Evolutionary conservation across 2,888 invertebrate genomes (phyloP), one percentile per base, ranked within the genome.

Genomic region (Microchrysa polita): DNA sequence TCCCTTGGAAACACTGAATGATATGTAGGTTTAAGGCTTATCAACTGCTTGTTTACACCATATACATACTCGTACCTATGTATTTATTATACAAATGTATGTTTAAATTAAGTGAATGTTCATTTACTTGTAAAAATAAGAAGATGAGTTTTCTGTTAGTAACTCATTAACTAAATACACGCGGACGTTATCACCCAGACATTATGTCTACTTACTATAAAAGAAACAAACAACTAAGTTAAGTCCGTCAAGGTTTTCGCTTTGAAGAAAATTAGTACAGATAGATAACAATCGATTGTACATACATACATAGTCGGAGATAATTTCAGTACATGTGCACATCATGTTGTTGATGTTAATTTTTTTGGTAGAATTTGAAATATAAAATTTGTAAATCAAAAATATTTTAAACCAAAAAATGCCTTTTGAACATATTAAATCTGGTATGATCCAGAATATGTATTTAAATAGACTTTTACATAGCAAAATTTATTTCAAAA

Each of bases 1-100:
- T 23, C 61, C n/a, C 61, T 61, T 61, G 61, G 61, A 61, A 61
- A 61, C 61, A 40, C 59, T 12, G 27, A 20, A 20, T 9, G 18
- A 2, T 18, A 20, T 57, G 16, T n/a, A n/a, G n/a, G n/a, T n/a
- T n/a, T n/a, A n/a, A 34, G 27, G 27, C 27, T 34, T 7, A n/a
- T n/a, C n/a, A n/a, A n/a, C n/a, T n/a, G n/a, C n/a, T n/a, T n/a
- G n/a, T n/a, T n/a, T n/a, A n/a, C 27, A 34, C 27, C 2, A 7
- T 34, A 34, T 34, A 34, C 27, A 34, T 34, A 34, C n/a, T n/a
- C 7, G 27, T 34, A 34, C 27, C 2, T 34, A 34, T 7, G 7
- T 34, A 34, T 34, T 2, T 34, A 34, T n/a, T 7, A 34, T 34
- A 34, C 27, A 34, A n/a, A n/a, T n/a, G 27, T 34, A 34, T 34